phyloP scores from a whole-genome alignment of 2,888 invertebrate genomes.

The Chelonus formosanus region DNA sequence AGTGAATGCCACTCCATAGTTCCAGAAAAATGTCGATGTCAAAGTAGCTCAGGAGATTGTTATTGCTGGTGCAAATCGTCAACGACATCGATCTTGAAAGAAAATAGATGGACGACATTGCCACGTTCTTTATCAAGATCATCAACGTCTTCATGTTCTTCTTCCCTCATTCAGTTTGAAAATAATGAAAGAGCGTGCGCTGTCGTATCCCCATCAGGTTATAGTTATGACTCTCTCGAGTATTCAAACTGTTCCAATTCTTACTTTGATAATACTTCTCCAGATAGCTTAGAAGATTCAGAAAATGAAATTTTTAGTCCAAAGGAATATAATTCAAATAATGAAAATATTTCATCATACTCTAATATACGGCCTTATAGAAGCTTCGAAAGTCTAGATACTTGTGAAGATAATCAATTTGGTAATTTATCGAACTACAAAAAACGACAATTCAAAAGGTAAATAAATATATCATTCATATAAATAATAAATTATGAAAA shows the following conservation, averaged over 20 bases:
- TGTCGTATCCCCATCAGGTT: constrained; percentile 66
- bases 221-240: constrained; percentile 68
- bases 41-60: constrained; percentile 55
- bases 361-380: constrained; percentile 64
- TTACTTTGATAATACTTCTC: constrained; percentile 62
- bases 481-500: constrained; percentile 11
- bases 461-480: neutral
- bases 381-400: constrained; percentile 67
- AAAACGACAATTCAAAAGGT: constrained; percentile 11
- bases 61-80: constrained; percentile 50
- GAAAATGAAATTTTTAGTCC: constrained; percentile 37
- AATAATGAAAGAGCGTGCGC: constrained; percentile 78
- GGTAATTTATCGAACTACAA: constrained; percentile 1
- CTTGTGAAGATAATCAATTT: constrained; percentile 44
- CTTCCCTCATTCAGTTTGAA: constrained; percentile 86
- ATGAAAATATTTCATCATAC: constrained; percentile 40
- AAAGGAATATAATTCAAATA: constrained; percentile 22
- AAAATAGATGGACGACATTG: constrained; percentile 55
- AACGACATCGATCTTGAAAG: constrained; percentile 4
- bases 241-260: constrained; percentile 58
- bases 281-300: constrained; percentile 67
- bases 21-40: constrained; percentile 63
- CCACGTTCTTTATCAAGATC: constrained; percentile 68
- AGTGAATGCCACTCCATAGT: constrained; percentile 66
- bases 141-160: constrained; percentile 75